A percentile compares a stretch with the other conserved stretches of the same genome.
These are phyloP conservation scores for Sminthurides bifidus DNA, from an alignment of 1,140 invertebrate genomes.

Conservation along the genomic window DNA sequence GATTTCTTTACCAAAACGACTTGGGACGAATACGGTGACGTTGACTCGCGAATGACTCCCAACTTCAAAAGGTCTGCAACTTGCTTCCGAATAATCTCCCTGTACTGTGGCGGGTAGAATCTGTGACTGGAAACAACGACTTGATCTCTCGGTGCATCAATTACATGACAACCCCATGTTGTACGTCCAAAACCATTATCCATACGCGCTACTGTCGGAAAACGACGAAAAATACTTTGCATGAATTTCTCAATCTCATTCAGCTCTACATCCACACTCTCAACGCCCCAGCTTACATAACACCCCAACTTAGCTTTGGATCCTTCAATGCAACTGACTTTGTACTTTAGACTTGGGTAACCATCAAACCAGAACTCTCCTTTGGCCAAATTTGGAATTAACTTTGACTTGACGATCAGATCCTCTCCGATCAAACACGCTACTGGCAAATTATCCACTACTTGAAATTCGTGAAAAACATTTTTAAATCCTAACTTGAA, in stretches of 20 bases:
- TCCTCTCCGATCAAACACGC: conserved; percentile 7
- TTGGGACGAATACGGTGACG: conserved; percentile 9
- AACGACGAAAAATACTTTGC: conserved; percentile 4
- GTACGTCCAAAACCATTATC: conserved; percentile 8
- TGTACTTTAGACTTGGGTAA: no score
- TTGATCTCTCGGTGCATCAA: conserved; percentile 1
- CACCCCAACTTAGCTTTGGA: neutral
- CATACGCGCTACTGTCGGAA: conserved; percentile 3
- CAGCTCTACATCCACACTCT: neutral
- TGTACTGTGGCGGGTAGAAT: conserved; percentile 1
- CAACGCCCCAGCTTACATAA: neutral
- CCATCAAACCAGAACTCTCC: neutral
- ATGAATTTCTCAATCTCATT: neutral
- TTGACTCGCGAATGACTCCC: conserved; percentile 10
- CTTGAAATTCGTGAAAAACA: neutral
- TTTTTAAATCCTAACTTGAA: neutral
- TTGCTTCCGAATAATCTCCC: conserved; percentile 4
- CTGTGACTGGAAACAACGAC: neutral
- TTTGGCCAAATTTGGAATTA: neutral
- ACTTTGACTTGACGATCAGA: neutral
- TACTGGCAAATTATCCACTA: neutral
- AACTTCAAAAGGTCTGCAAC: conserved; percentile 12
- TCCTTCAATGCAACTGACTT: neutral
- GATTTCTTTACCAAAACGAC: conserved; percentile 14
- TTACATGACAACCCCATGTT: conserved; percentile 5